phyloP scores from a whole-genome alignment of 2,888 invertebrate genomes.

The Cacoxenus indagator region DNA sequence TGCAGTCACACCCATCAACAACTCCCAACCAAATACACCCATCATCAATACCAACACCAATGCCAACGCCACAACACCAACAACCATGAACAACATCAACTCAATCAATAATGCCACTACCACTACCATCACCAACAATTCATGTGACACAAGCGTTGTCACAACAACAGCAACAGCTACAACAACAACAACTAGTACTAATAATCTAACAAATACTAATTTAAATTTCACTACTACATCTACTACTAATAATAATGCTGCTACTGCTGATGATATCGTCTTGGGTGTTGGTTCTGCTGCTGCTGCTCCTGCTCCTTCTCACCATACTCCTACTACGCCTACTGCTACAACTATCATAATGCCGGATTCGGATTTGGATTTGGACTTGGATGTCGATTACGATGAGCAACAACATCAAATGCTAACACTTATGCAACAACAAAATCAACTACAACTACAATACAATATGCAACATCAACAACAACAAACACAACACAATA shows the following conservation, averaged over 20 bases:
- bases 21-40: slow-evolving; percentile 43
- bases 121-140: slow-evolving; percentile 31
- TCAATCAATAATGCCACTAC: slow-evolving; percentile 28
- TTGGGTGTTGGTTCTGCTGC: slow-evolving; percentile 29
- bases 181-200: slow-evolving; percentile 43
- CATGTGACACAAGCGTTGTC: neutral
- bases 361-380: slow-evolving; percentile 18
- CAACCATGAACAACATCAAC: slow-evolving; percentile 11
- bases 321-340: slow-evolving; percentile 18
- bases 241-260: slow-evolving; percentile 65
- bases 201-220: slow-evolving; percentile 65
- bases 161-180: slow-evolving; percentile 33
- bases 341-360: slow-evolving; percentile 41
- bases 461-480: slow-evolving; percentile 50
- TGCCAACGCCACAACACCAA: slow-evolving; percentile 19
- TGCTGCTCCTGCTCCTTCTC: slow-evolving; percentile 28
- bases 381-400: slow-evolving; percentile 10
- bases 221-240: slow-evolving; percentile 60
- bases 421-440: slow-evolving; percentile 65
- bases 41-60: slow-evolving; percentile 34
- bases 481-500: slow-evolving; percentile 44
- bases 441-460: slow-evolving; percentile 65
- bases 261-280: slow-evolving; percentile 25
- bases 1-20: slow-evolving; percentile 54
- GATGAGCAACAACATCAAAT: slow-evolving; percentile 61